Evolutionary conservation across 2,888 invertebrate species (phyloP), one percentile per base, ranked within the genome.

Genomic region (Laothoe populi): DNA sequence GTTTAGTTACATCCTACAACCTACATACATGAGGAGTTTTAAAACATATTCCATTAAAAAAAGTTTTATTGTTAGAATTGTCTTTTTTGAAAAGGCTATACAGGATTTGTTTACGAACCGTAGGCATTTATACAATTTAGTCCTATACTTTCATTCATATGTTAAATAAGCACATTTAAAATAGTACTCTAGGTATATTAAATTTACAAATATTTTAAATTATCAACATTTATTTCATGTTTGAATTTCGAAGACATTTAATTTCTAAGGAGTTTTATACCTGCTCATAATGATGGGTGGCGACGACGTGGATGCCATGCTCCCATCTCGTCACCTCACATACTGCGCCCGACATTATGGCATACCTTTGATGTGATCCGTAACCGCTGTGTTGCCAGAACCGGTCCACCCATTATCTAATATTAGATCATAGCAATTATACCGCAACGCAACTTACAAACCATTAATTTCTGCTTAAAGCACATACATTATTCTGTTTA

Each of bases 271-370:
- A 19, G 31, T 16, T 53, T 31, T 19, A 53, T 53, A 49, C 49
- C 16, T 26, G 4, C 46, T 46, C 46, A 19, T 46, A 24, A 48
- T 48, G 48, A 31, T 53, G 53, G 53, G 53, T 53, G 53, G 35
- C 35, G 31, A n/a, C 16, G 26, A 31, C 53, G 24, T 67, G 63
- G 64, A 67, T 19, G 44, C 63, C 65, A 66, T 48, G 53, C 35
- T 53, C 53, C 19, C 35, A 53, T 19, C 31, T 53, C 35, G 53
- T 53, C 53, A 53, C 53, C 53, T 35, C 53, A 53, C 53, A 53
- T 53, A 35, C 53, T 53, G 35, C 35, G 53, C 53, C 35, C 53
- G 53, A 53, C 53, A 53, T 53, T 19, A 53, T 31, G 19, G 53
- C 53, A 53, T 53, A 53, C 31, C 53, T 21, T 4, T 11, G 16